A percentile compares a stretch with the other conserved stretches of the same genome.
These are phyloP conservation scores for Styela clava DNA, from an alignment of 23 tunicate species.

Conservation along the genomic window DNA sequence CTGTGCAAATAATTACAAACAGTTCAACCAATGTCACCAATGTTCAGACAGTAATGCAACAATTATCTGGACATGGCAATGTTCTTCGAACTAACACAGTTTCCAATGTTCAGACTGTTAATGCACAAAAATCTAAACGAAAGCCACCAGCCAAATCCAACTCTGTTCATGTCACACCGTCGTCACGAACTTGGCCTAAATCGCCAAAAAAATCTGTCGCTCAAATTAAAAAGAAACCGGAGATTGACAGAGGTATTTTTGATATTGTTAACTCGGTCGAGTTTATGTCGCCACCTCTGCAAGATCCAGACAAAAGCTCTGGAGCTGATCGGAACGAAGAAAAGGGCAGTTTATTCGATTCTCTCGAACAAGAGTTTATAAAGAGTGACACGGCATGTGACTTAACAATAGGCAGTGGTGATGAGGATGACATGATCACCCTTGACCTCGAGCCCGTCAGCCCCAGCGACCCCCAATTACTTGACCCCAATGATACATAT, in stretches of 20 bases:
- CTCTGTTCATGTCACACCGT: background rate
- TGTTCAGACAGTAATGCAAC: no score
- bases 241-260: slow-evolving; percentile 21
- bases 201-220: background rate
- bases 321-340: slow-evolving; percentile 1
- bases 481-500: slow-evolving; percentile 39
- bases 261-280: slow-evolving; percentile 33
- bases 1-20: background rate
- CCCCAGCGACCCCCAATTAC: slow-evolving; percentile 34
- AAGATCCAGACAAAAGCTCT: slow-evolving; percentile 12
- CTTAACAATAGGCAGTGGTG: slow-evolving; percentile 39
- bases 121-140: background rate
- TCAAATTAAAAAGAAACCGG: background rate
- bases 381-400: background rate
- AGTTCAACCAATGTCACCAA: background rate
- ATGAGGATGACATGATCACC: slow-evolving; percentile 74
- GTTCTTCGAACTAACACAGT: background rate
- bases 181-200: background rate
- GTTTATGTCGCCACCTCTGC: slow-evolving; percentile 50
- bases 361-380: slow-evolving; percentile 38
- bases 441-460: slow-evolving; percentile 74
- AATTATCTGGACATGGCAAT: background rate
- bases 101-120: background rate
- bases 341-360: slow-evolving; percentile 20
- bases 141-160: background rate